Evolutionary conservation across 1,140 invertebrate species (phyloP).

Genomic region (Branchinecta lindahli): DNA sequence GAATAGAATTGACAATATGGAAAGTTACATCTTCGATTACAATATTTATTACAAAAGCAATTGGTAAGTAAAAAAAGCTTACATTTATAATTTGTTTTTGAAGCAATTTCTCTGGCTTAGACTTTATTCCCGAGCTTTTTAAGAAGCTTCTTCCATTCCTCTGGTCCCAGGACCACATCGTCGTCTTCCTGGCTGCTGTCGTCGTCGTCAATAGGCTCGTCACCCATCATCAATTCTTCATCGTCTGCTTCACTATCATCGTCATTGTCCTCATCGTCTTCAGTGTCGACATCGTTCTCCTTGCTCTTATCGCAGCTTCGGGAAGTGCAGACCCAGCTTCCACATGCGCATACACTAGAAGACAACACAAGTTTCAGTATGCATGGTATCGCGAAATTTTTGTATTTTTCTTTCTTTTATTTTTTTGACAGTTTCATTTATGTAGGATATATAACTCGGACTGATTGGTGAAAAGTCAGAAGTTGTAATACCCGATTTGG

Average conservation of each 20-base stretch:
- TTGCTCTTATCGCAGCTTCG: slow-evolving; percentile 23
- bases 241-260: slow-evolving; percentile 18
- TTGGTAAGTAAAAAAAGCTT: too few relatives aligned
- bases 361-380: neutral
- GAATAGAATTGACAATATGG: too few relatives aligned
- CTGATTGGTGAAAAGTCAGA: too few relatives aligned
- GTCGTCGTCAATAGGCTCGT: slow-evolving; percentile 13
- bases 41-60: too few relatives aligned
- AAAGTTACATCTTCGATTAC: too few relatives aligned
- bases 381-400: too few relatives aligned
- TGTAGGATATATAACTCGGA: too few relatives aligned
- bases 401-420: neutral
- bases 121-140: slow-evolving; percentile 11
- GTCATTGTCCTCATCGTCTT: slow-evolving; percentile 19
- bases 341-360: slow-evolving; percentile 27
- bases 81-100: too few relatives aligned
- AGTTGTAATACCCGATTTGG: too few relatives aligned
- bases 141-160: slow-evolving; percentile 20
- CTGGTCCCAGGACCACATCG: slow-evolving; percentile 21
- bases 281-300: slow-evolving; percentile 18
- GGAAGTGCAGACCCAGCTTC: slow-evolving; percentile 28
- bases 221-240: slow-evolving; percentile 12
- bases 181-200: slow-evolving; percentile 19
- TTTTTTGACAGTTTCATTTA: neutral
- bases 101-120: too few relatives aligned